Conservation (phyloP, 2,113 vertebrate genomes). For the Sphaerodactylus townsendi region DNA sequence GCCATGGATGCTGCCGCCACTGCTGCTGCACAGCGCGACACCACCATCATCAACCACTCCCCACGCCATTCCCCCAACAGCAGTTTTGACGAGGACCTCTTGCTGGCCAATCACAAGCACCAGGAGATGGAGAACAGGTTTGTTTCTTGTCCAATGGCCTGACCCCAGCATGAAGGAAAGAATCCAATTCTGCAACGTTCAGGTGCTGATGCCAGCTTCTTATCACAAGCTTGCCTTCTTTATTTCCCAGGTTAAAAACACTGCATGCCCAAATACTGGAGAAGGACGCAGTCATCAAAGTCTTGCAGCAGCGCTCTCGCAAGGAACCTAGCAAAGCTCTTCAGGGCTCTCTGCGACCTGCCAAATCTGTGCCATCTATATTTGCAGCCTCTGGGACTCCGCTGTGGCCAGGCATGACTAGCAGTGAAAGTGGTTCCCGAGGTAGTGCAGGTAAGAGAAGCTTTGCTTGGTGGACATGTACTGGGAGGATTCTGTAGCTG, state of each 20-base stretch:
- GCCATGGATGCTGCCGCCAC: slow-evolving; percentile 97
- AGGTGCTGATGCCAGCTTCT: background rate
- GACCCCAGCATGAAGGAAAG: background rate
- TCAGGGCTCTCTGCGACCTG: slow-evolving; percentile 81
- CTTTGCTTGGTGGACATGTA: background rate
- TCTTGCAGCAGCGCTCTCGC: slow-evolving; percentile 91
- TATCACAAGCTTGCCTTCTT: background rate
- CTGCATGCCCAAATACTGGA: slow-evolving; percentile 94
- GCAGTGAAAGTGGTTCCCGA: slow-evolving; percentile 35
- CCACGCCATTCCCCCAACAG: slow-evolving; percentile 89
- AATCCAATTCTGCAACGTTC: background rate
- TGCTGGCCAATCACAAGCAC: slow-evolving; percentile 84
- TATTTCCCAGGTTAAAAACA: slow-evolving; percentile 81
- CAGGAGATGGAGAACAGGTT: slow-evolving; percentile 98
- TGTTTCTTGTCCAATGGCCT: background rate
- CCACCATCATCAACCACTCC: slow-evolving; percentile 96
- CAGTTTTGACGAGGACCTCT: slow-evolving; percentile 92
- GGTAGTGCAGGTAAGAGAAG: slow-evolving; percentile 62
- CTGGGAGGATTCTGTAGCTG: background rate
- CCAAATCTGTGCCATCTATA: slow-evolving; percentile 91
- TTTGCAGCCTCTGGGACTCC: slow-evolving; percentile 36
- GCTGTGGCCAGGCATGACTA: slow-evolving; percentile 57
- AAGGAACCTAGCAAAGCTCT: slow-evolving; percentile 83
- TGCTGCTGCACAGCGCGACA: slow-evolving; percentile 92
- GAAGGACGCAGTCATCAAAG: slow-evolving; percentile 94